Evolutionary conservation across 1,140 invertebrate genomes (phyloP).

Genomic region (Drosophila parabipectinata): DNA sequence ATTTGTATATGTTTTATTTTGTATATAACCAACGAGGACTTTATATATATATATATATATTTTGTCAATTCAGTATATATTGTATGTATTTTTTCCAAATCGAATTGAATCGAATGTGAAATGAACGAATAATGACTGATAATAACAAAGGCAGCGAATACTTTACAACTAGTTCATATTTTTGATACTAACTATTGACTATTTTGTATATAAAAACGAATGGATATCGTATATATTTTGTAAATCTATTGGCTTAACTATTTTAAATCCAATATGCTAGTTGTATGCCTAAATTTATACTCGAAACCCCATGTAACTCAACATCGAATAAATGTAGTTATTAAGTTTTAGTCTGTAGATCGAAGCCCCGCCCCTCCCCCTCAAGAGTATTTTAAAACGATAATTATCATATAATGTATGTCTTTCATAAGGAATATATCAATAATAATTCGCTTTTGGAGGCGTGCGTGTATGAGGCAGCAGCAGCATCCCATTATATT

Average conservation of each 20-base stretch:
- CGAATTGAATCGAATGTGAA: constrained; percentile 64
- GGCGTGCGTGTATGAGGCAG: constrained; percentile 18
- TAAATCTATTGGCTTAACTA: constrained; percentile 2
- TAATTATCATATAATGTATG: constrained; percentile 59
- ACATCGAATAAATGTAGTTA: constrained; percentile 32
- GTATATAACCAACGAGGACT: constrained; percentile 43
- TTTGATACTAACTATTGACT: constrained; percentile 48
- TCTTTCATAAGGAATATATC: constrained; percentile 41
- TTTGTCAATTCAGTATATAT: background rate
- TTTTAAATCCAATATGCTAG: background rate
- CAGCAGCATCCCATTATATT: no score
- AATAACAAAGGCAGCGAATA: constrained; percentile 69
- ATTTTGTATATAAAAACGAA: constrained; percentile 36
- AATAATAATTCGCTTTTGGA: constrained; percentile 54
- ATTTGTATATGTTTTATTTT: constrained; percentile 47
- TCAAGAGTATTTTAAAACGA: constrained; percentile 37
- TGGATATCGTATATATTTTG: constrained; percentile 1
- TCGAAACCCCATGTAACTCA: constrained; percentile 26
- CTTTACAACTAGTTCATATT: constrained; percentile 39
- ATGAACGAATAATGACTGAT: constrained; percentile 63
- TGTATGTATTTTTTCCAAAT: constrained; percentile 13
- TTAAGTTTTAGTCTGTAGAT: constrained; percentile 27
- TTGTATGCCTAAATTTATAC: constrained; percentile 2
- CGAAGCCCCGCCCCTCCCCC: constrained; percentile 14
- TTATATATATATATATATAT: constrained; percentile 13